Evolutionary conservation across 2,113 vertebrate species (phyloP).

Genomic region (Arenaria interpres): DNA sequence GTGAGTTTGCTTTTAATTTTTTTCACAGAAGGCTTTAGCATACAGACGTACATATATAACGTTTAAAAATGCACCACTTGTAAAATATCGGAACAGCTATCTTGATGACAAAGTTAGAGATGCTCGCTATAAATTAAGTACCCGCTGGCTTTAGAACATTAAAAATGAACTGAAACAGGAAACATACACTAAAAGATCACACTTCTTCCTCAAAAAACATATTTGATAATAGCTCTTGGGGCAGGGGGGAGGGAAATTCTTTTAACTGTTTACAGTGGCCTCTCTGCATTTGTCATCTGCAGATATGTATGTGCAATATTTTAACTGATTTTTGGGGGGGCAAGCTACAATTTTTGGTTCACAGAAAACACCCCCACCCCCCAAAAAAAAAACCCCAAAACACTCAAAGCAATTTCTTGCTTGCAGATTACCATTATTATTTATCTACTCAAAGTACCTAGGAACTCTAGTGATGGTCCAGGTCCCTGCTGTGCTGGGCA

Average conservation of each 20-base stretch:
- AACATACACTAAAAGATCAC: background rate
- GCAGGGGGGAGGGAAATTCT: background rate
- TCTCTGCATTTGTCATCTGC: background rate
- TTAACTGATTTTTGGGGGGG: background rate
- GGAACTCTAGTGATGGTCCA: background rate
- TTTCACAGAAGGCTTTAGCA: background rate
- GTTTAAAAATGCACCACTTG: background rate
- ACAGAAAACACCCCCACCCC: background rate
- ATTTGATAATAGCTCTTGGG: background rate
- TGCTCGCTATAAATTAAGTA: background rate
- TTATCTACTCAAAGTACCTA: background rate
- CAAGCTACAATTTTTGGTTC: background rate
- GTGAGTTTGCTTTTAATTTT: background rate
- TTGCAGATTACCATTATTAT: background rate
- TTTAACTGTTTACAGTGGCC: background rate
- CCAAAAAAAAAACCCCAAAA: too few species aligned
- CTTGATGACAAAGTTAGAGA: background rate
- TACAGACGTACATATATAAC: background rate
- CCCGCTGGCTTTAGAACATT: background rate
- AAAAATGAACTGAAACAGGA: slow-evolving; percentile 28
- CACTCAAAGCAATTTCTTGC: background rate
- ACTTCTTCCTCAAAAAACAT: background rate
- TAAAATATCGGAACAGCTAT: background rate
- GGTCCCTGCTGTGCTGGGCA: background rate
- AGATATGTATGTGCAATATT: background rate